Evolutionary conservation across 23 tunicate genomes (phyloP).

Genomic region (Phallusia fumigata): DNA sequence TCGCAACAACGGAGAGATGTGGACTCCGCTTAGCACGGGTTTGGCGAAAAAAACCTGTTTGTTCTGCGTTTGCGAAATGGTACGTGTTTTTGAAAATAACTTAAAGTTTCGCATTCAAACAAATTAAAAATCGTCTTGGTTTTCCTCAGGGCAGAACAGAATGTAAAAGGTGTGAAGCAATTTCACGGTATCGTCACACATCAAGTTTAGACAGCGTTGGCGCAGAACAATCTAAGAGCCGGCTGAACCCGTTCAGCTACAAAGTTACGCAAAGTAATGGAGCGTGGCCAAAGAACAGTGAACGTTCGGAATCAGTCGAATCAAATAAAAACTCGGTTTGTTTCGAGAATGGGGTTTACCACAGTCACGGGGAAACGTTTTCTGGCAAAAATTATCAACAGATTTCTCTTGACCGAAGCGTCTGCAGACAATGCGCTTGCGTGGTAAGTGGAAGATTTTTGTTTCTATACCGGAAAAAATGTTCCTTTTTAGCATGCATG

Average conservation of each 20-base stretch:
- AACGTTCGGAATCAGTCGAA: no score
- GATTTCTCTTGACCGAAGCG: conserved; percentile 2
- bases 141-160: background rate
- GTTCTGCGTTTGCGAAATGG: background rate
- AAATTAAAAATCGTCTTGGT: background rate
- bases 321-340: background rate
- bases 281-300: no score
- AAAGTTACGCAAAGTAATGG: no score
- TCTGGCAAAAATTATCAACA: background rate
- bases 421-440: background rate
- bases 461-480: background rate
- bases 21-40: background rate
- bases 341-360: conserved; percentile 2
- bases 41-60: background rate
- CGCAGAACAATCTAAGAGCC: no score
- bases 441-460: background rate
- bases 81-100: background rate
- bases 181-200: no score
- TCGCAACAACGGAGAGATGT: background rate
- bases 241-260: no score
- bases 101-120: background rate
- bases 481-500: no score
- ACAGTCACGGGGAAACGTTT: background rate
- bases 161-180: background rate
- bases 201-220: no score